Base-by-base conservation (phyloP, 2,888 invertebrate genomes). In the Cyclophora punctaria region DNA sequence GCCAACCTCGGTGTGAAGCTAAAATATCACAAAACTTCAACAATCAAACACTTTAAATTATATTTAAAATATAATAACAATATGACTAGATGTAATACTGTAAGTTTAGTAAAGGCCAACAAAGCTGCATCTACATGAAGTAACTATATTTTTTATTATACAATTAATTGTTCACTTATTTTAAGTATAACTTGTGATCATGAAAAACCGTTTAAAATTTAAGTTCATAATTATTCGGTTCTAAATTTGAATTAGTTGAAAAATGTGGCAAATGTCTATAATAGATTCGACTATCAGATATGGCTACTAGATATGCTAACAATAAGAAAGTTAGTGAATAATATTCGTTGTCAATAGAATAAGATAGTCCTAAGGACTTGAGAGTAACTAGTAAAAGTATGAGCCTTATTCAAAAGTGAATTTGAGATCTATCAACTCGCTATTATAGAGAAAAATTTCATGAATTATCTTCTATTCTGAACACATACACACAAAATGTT, bases 221-320 rank as follows among this genome's bases (percentile, higher is more conserved):
- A 41, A 35, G 44, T 48, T 41, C 35, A 34, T 3, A 35, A 45
- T 41, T 41, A 37, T 40, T 33, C n/a, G 35, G 44, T 46, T 43
- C 41, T 46, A 43, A 46, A 7, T 7, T 40, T 46, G 46, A 40
- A 20, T 57, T 58, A 63, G 56, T 59, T 59, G 59, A 57, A 59
- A 56, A 44, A 45, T 58, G 49, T 50, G 52, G 52, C 57, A 56
- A 62, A 62, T 60, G 56, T 66, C 56, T 64, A 51, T 59, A 65
- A 57, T 67, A 70, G 63, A 67, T 63, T 61, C 34, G 57, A 71
- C 60, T 59, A 60, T 69, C 67, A 82, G 78, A 79, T 83, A 85
- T 83, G 76, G 76, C 81, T 84, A 85, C 78, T 53, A 83, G 84
- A 85, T 84, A 84, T 84, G 83, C 81, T 81, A 80, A 65, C 71